Base-by-base conservation (phyloP, 2,113 vertebrate species). In the Myrmecobius fasciatus region DNA sequence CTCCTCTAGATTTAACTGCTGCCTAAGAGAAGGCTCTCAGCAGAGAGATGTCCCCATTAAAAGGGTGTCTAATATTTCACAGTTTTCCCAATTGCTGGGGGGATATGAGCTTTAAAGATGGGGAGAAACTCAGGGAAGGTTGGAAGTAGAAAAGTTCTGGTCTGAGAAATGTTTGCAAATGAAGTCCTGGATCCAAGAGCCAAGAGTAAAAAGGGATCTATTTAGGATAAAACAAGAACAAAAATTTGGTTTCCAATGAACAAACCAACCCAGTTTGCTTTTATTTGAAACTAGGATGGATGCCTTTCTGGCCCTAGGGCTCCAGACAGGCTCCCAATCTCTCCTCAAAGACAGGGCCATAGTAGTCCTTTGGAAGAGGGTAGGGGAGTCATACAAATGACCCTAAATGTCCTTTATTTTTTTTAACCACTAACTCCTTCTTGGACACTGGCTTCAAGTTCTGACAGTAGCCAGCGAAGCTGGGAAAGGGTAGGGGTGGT, bases 361-460 rank as follows among this genome's bases (percentile, higher is more conserved):
- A 83, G 17, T 8, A 43, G 67, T 83, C 31, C 60, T 92, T 92
- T 89, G 31, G 52, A 89, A 53, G 1, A 48, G 91, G 92, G 53
- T 92, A 47, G 25, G 52, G 0, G 22, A 47, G 49, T 52, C 53
- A 91, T 0, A 31, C 89, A 47, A 7, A 11, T 47, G 75, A 26
- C 46, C 67, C 89, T 49, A 89, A 67, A 83, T 26, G 53, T 46
- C 26, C 89, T 95, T 89, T 94, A n/a, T 51, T 89, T 49, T 51
- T 49, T 49, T 49, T 8, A 51, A 89, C 60, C 14, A 75, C 26
- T 0, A 0, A 0, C 31, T n/a, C 48, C 20, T 43, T 91, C 89
- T 83, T 83, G 91, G 75, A 36, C 3, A 53, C 14, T 31, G 92
- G 92, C 75, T 28, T 96, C 51, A 53, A 49, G 56, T 93, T 96